Evolutionary conservation across 37 sponge, comb jelly and placozoan species (phyloP), one percentile per base, ranked within the genome.

Genomic region (Halisarca cf. caerulea): DNA sequence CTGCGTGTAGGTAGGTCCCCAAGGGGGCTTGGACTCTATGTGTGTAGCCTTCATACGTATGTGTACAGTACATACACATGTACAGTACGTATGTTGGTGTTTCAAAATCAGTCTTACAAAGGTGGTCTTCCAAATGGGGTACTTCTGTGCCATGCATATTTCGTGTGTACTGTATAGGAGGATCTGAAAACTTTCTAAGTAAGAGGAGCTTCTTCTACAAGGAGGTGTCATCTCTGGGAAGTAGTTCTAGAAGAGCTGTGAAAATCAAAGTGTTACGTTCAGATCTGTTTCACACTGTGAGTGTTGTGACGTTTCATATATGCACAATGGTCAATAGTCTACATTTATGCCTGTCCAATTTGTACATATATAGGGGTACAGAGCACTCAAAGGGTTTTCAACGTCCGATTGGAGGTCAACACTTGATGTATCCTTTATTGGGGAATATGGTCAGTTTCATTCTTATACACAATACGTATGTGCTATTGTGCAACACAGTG

Each of bases 101-200:
- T 17, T 23, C 5, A 5, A 33, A 21, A 21, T 79, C 34, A 21
- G 17, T 58, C n/a, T 42, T 59, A 2, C n/a, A n/a, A n/a, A n/a
- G n/a, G n/a, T n/a, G n/a, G n/a, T n/a, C n/a, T n/a, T n/a, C n/a
- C n/a, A n/a, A n/a, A n/a, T n/a, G n/a, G n/a, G n/a, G n/a, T n/a
- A n/a, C n/a, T n/a, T n/a, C n/a, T n/a, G n/a, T n/a, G n/a, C n/a
- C n/a, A n/a, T n/a, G n/a, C n/a, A n/a, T n/a, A n/a, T n/a, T n/a
- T n/a, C n/a, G n/a, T n/a, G n/a, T n/a, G n/a, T n/a, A 8, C 21
- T 71, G 35, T 68, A 0, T 39, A 93, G 95, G 95, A 39, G 95
- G 95, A 27, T 94, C 95, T 0, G 92, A 91, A 27, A 91, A 88
- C 79, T 94, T 94, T 59, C 80, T 86, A 44, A 89, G 92, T 59